Conservation (phyloP, 2,113 vertebrate species). For the Pollachius pollachius region DNA sequence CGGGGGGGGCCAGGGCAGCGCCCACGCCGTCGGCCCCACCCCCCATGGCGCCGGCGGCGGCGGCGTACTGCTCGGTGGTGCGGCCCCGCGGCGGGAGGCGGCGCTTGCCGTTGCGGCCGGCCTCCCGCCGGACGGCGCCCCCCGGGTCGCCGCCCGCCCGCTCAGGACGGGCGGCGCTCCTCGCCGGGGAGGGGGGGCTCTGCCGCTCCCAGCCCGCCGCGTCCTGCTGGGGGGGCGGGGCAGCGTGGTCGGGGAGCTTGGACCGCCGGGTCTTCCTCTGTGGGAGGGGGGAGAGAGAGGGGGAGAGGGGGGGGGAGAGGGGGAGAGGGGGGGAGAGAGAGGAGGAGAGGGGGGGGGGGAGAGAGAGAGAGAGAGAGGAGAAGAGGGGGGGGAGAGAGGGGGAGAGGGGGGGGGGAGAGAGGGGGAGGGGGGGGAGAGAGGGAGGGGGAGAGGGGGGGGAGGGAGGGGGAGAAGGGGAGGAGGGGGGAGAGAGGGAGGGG, state of each 20-base stretch:
- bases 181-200: constrained; percentile 59
- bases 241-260: constrained; percentile 84
- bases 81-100: constrained; percentile 57
- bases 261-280: constrained; percentile 83
- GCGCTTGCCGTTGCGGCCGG: constrained; percentile 64
- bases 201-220: constrained; percentile 72
- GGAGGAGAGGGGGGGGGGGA: background rate
- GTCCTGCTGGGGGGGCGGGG: constrained; percentile 77
- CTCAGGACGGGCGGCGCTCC: constrained; percentile 72
- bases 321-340: background rate
- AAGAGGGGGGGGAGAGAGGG: too few species aligned
- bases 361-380: too few species aligned
- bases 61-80: background rate
- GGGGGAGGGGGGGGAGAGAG: too few species aligned
- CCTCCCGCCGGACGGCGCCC: constrained; percentile 66
- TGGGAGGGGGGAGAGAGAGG: constrained; percentile 2
- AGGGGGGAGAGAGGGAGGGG: background rate
- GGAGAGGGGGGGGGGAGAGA: too few species aligned
- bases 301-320: background rate
- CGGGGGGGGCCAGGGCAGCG: constrained; percentile 74
- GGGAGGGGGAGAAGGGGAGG: too few species aligned
- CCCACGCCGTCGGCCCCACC: constrained; percentile 33
- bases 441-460: too few species aligned
- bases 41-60: constrained; percentile 32
- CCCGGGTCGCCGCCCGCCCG: constrained; percentile 57